phyloP scores from a whole-genome alignment of 2,113 vertebrate genomes.

The Protobothrops flavoviridis region DNA sequence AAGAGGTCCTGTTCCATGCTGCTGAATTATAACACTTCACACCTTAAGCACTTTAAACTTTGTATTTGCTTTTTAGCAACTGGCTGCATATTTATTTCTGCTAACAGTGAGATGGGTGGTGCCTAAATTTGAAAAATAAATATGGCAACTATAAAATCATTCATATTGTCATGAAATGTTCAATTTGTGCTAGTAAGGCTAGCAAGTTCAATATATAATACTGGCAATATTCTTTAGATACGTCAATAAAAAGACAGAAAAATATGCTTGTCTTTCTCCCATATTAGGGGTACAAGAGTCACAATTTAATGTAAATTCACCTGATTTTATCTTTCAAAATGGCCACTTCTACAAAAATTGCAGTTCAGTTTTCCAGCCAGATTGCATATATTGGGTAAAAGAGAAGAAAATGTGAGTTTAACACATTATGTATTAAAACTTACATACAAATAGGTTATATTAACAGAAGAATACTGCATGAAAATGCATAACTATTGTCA shows the following conservation, averaged over 20 bases:
- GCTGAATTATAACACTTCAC: conserved; percentile 81
- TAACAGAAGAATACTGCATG: not conserved
- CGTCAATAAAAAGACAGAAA: conserved; percentile 35
- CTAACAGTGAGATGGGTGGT: not conserved
- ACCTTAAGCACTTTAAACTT: conserved; percentile 68
- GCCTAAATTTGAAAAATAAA: not conserved
- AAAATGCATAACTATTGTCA: not conserved
- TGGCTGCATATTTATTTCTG: conserved; percentile 67
- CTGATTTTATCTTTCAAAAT: not conserved
- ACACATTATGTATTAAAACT: not conserved
- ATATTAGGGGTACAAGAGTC: not conserved
- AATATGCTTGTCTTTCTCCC: conserved; percentile 12
- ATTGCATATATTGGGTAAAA: not conserved
- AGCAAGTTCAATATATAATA: conserved; percentile 43
- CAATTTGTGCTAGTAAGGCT: conserved; percentile 33
- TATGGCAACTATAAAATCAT: conserved; percentile 39
- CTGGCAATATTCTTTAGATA: conserved; percentile 24
- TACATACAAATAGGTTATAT: not conserved
- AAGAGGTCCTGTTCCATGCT: conserved; percentile 79
- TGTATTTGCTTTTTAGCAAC: conserved; percentile 72
- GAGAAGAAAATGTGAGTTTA: not conserved
- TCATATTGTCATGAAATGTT: conserved; percentile 43
- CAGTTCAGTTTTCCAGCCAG: not conserved
- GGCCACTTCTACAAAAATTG: not conserved
- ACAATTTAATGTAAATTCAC: not conserved